phyloP scores from a whole-genome alignment of 1,140 invertebrate species.

The Bombus soroeensis region DNA sequence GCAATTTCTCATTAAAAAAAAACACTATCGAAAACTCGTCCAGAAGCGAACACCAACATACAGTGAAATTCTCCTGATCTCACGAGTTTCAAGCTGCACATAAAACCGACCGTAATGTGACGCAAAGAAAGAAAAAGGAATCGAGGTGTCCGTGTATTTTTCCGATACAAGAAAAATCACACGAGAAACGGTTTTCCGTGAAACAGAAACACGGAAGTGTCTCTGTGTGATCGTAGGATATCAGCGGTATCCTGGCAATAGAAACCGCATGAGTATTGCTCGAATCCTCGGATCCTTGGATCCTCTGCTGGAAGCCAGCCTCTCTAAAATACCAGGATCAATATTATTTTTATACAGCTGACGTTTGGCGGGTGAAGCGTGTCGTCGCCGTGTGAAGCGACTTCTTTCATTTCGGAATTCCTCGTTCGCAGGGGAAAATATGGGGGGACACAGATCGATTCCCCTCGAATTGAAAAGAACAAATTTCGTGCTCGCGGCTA shows the following conservation, averaged over 20 bases:
- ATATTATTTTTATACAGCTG: slow-evolving; percentile 58
- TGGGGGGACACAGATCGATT: neutral
- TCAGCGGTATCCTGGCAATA: slow-evolving; percentile 21
- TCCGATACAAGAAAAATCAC: slow-evolving; percentile 18
- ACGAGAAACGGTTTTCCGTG: neutral
- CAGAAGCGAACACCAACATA: neutral
- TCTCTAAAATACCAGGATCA: slow-evolving; percentile 47
- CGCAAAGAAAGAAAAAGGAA: too few species aligned
- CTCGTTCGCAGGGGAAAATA: slow-evolving; percentile 13
- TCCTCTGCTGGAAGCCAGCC: neutral
- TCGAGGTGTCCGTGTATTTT: neutral
- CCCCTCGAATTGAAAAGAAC: slow-evolving; percentile 13
- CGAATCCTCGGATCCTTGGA: too few species aligned
- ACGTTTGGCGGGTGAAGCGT: slow-evolving; percentile 20
- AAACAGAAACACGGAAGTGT: slow-evolving; percentile 21
- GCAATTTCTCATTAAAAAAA: too few species aligned
- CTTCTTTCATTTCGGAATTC: slow-evolving; percentile 36
- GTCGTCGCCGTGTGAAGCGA: slow-evolving; percentile 10
- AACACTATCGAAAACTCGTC: neutral
- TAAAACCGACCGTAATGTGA: neutral
- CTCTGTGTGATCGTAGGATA: slow-evolving; percentile 35
- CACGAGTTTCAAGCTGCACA: neutral
- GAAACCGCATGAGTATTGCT: slow-evolving; percentile 35
- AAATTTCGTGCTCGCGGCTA: neutral
- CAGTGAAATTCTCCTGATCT: neutral